Evolutionary conservation across 2,113 vertebrate genomes (phyloP), one percentile per base, ranked within the genome.

Genomic region (Callithrix jacchus): DNA sequence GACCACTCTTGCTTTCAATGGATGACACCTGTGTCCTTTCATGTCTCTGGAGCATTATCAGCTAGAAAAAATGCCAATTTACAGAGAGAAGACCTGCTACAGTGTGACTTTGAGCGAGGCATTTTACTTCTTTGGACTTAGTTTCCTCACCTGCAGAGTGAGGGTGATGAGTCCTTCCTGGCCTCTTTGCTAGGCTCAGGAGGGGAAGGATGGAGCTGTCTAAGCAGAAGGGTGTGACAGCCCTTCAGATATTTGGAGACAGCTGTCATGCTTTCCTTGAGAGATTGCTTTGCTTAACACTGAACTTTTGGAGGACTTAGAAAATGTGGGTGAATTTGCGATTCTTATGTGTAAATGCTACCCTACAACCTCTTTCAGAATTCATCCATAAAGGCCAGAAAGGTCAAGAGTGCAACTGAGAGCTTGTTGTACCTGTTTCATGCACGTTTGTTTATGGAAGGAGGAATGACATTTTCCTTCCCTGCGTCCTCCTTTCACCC

Each of bases 401-500:
- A 20, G 56, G 20, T 58, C 42, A 68, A 47, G 56, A 37, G 7
- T 4, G 0, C 3, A 11, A 10, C 16, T 12, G 47, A 3, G 10
- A 45, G 20, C 45, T n/a, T 30, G 21, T 17, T 14, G 76, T 10
- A 18, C 37, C 40, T 27, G 40, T n/a, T 64, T 14, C 11, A 5
- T 13, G 2, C 1, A 21, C 17, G 2, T 27, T 7, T 49, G 30
- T 54, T 49, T 47, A 1, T 47, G 49, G 76, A n/a, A 76, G 1
- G 2, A 71, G 35, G 16, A 27, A 40, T 4, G 45, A 17, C 4
- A 0, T 18, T n/a, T 56, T 8, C 61, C 47, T 45, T 21, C 54
- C 23, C 5, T 10, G 11, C 27, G 23, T 6, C 13, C 21, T 3
- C 47, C 40, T 18, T 6, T 20, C 5, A 0, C 17, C 45, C 13